phyloP scores from a whole-genome alignment of 2,888 invertebrate species.

The Cephus rjabovi region DNA sequence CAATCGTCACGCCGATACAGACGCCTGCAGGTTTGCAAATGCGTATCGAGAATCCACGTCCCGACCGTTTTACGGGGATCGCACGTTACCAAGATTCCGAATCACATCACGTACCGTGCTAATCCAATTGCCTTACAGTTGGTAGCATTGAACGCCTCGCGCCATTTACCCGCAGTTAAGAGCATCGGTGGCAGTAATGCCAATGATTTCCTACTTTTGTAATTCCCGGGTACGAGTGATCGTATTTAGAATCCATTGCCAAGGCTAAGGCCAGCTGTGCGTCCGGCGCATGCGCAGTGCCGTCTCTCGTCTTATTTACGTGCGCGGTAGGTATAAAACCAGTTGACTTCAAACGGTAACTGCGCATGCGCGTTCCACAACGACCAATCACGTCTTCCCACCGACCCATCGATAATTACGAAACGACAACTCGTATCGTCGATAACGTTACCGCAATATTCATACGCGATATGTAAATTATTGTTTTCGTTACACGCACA shows the following conservation, averaged over 20 bases:
- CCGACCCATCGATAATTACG: too few relatives aligned
- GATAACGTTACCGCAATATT: neutral
- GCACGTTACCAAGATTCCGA: slow-evolving; percentile 11
- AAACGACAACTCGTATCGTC: too few relatives aligned
- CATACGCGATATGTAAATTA: neutral
- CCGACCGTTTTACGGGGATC: neutral
- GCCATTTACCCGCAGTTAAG: neutral
- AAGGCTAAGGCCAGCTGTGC: neutral
- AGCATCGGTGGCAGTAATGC: neutral
- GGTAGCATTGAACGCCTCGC: neutral
- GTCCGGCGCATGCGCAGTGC: too few relatives aligned
- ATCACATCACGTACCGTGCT: slow-evolving; percentile 17
- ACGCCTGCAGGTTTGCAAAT: neutral
- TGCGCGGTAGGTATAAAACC: too few relatives aligned
- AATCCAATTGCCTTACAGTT: neutral
- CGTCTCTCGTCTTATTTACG: neutral
- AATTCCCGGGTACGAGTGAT: neutral
- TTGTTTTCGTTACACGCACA: neutral
- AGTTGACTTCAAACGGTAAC: neutral
- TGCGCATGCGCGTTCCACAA: neutral
- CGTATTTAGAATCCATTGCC: neutral
- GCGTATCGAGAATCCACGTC: neutral
- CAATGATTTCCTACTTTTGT: slow-evolving; percentile 1
- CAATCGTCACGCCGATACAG: neutral
- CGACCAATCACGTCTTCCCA: neutral